Evolutionary conservation across 1,140 invertebrate species (phyloP).

Genomic region (Camponotus vicinus): DNA sequence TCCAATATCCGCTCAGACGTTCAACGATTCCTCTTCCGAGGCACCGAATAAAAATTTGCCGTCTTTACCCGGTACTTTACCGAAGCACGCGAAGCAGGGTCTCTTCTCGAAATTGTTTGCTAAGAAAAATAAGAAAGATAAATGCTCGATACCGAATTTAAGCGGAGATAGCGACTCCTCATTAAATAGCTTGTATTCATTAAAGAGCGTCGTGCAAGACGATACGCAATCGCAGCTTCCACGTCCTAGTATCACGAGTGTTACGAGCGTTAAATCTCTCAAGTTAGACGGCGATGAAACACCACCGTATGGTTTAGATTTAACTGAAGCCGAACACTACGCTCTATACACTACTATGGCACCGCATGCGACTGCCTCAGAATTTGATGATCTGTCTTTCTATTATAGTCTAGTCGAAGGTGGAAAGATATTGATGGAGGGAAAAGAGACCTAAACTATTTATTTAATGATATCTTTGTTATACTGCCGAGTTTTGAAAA

Average conservation of each 20-base stretch:
- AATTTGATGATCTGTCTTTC: constrained; percentile 95
- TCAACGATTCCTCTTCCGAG: constrained; percentile 65
- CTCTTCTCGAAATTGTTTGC: constrained; percentile 90
- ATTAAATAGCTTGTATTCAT: constrained; percentile 50
- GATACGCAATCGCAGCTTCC: constrained; percentile 62
- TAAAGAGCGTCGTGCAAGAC: constrained; percentile 58
- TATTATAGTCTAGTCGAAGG: constrained; percentile 94
- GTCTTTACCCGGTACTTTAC: constrained; percentile 83
- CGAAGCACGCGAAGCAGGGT: constrained; percentile 88
- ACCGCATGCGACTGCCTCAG: constrained; percentile 93
- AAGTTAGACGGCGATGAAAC: constrained; percentile 77
- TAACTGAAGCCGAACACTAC: constrained; percentile 95
- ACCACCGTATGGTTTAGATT: constrained; percentile 85
- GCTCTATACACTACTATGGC: constrained; percentile 94
- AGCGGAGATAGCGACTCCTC: constrained; percentile 55
- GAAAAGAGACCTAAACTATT: constrained; percentile 74
- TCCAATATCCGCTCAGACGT: constrained; percentile 84
- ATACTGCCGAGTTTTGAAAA: constrained; percentile 64
- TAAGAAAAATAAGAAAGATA: constrained; percentile 84
- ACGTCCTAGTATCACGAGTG: constrained; percentile 71
- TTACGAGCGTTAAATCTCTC: constrained; percentile 71
- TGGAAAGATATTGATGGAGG: constrained; percentile 87
- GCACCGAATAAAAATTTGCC: constrained; percentile 83
- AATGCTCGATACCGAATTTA: constrained; percentile 73
- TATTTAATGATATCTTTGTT: constrained; percentile 43